Percentiles rank a stretch among this genome's conserved stretches.
Evolutionary conservation across 2,113 vertebrate genomes (phyloP).

Genomic region (Otus sunia): DNA sequence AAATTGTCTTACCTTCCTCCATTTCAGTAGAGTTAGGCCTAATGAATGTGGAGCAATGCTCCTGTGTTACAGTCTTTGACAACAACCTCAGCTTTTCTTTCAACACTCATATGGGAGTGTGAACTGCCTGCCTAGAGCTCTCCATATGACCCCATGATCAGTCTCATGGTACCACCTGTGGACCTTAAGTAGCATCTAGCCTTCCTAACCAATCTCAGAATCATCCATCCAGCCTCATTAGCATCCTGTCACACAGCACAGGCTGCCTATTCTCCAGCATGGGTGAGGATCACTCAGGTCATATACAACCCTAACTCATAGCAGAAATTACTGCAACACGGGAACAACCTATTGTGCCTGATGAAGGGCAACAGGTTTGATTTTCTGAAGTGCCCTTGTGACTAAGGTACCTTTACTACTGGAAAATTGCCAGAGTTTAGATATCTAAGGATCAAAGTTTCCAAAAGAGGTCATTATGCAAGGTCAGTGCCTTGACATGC

Average conservation of each 20-base stretch:
- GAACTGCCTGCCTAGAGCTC: neutral
- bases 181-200: neutral
- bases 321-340: neutral
- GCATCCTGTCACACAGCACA: neutral
- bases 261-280: neutral
- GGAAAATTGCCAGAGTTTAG: neutral
- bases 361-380: neutral
- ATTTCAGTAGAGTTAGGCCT: neutral
- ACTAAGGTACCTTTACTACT: neutral
- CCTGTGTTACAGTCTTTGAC: neutral
- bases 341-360: neutral
- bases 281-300: too few relatives aligned
- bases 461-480: neutral
- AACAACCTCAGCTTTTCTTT: neutral
- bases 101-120: neutral
- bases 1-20: neutral
- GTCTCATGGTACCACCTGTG: fast-evolving
- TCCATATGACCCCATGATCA: fast-evolving
- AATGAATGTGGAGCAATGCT: neutral
- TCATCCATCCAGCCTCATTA: neutral
- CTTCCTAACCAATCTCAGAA: neutral
- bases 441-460: neutral
- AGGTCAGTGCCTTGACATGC: neutral
- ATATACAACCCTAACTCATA: neutral
- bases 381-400: neutral